Percentiles rank a stretch among this genome's conserved stretches.
Conservation (phyloP, 1,140 invertebrate species). For the Araneus ventricosus region DNA sequence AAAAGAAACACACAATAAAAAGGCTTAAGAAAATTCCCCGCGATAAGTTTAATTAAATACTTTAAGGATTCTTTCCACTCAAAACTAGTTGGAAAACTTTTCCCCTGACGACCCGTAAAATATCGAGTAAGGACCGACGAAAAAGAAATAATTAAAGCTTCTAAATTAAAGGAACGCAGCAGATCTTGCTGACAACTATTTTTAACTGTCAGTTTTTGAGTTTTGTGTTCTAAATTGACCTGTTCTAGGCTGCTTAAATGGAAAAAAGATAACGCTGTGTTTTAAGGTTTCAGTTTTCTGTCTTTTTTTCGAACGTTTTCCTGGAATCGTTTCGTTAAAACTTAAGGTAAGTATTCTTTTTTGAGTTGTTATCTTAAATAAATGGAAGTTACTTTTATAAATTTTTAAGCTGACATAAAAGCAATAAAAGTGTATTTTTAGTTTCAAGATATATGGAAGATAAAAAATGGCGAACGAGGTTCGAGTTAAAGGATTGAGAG, state of each 20-base stretch:
- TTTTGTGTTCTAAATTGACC: background rate
- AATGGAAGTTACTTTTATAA: too few relatives aligned
- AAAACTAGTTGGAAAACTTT: slow-evolving; percentile 55
- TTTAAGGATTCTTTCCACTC: slow-evolving; percentile 49
- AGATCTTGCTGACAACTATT: slow-evolving; percentile 46
- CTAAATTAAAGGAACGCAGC: slow-evolving; percentile 10
- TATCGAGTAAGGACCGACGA: background rate
- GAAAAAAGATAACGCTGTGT: background rate
- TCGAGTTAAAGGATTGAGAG: slow-evolving; percentile 24
- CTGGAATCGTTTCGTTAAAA: too few relatives aligned
- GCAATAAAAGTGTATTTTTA: too few relatives aligned
- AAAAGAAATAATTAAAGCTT: slow-evolving; percentile 64
- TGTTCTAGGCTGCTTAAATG: background rate
- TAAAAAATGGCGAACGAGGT: background rate
- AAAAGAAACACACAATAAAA: slow-evolving; percentile 54
- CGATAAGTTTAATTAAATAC: slow-evolving; percentile 66
- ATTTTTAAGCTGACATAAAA: too few relatives aligned
- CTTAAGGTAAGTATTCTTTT: too few relatives aligned
- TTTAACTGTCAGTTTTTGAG: slow-evolving; percentile 39
- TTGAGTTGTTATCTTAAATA: too few relatives aligned
- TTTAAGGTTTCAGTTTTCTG: too few relatives aligned
- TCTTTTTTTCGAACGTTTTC: too few relatives aligned
- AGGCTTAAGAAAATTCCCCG: slow-evolving; percentile 41
- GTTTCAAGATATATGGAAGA: too few relatives aligned
- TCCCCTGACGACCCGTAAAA: slow-evolving; percentile 33